phyloP scores from a whole-genome alignment of 2,113 vertebrate genomes.

The Rhizomys pruinosus region DNA sequence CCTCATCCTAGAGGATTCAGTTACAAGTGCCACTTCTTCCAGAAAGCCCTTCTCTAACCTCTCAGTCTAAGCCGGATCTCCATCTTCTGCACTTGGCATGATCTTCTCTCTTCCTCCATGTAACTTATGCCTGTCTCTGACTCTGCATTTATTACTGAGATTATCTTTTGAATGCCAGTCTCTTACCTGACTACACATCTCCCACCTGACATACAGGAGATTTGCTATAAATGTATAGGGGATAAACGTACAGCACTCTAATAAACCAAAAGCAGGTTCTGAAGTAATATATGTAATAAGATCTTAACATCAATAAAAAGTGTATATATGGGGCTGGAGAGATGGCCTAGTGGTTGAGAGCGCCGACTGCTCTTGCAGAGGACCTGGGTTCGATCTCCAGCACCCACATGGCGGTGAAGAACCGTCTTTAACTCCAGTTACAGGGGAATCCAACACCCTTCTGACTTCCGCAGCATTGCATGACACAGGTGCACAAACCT shows the following conservation, averaged over 20 bases:
- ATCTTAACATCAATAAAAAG: background rate
- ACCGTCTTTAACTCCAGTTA: too few species aligned
- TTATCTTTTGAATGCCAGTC: background rate
- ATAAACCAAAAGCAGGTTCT: background rate
- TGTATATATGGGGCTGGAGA: too few species aligned
- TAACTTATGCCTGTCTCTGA: background rate
- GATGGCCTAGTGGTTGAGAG: too few species aligned
- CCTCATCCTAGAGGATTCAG: background rate
- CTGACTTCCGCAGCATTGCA: too few species aligned
- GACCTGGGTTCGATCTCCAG: too few species aligned
- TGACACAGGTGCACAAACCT: too few species aligned
- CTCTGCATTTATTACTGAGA: background rate
- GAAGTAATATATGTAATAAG: background rate
- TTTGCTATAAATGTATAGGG: background rate
- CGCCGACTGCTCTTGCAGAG: too few species aligned
- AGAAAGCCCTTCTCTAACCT: background rate
- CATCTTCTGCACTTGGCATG: background rate
- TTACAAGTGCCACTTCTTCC: background rate
- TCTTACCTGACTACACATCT: background rate
- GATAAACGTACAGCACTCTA: background rate
- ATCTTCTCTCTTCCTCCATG: background rate
- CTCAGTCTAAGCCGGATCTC: background rate
- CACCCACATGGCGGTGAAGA: too few species aligned
- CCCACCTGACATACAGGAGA: background rate
- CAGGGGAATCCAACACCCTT: too few species aligned